A percentile compares a stretch with the other conserved stretches of the same genome.
Conservation (phyloP, 1,140 invertebrate genomes). For the Acyrthosiphon pisum region DNA sequence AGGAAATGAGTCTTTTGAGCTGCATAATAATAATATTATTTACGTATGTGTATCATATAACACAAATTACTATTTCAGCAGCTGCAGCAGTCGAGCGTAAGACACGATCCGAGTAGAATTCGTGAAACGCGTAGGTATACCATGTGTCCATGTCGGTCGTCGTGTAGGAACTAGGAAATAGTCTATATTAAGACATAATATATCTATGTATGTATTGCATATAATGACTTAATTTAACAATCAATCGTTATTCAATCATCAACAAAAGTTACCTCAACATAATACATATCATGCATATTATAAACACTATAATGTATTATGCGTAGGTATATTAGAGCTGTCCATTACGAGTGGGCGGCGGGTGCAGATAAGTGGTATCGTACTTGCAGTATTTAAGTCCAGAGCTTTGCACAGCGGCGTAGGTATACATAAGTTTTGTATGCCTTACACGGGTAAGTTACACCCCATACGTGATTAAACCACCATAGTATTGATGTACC, state of each 20-base stretch:
- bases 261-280: background rate
- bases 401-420: too few species aligned
- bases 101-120: background rate
- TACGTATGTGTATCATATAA: background rate
- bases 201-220: background rate
- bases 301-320: background rate
- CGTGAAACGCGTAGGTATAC: background rate
- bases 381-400: too few species aligned
- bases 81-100: background rate
- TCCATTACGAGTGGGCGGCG: background rate
- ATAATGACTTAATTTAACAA: background rate
- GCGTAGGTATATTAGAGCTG: too few species aligned
- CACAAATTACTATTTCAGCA: background rate
- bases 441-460: too few species aligned
- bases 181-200: background rate
- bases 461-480: too few species aligned
- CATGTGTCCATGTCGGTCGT: background rate
- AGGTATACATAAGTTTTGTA: too few species aligned
- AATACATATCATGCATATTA: background rate
- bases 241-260: background rate
- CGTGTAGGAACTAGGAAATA: background rate
- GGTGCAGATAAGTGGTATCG: too few species aligned
- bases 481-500: too few species aligned
- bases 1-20: background rate
- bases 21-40: background rate